Base-by-base conservation (phyloP, 2,888 invertebrate genomes). In the Trissolcus brochymenae region DNA sequence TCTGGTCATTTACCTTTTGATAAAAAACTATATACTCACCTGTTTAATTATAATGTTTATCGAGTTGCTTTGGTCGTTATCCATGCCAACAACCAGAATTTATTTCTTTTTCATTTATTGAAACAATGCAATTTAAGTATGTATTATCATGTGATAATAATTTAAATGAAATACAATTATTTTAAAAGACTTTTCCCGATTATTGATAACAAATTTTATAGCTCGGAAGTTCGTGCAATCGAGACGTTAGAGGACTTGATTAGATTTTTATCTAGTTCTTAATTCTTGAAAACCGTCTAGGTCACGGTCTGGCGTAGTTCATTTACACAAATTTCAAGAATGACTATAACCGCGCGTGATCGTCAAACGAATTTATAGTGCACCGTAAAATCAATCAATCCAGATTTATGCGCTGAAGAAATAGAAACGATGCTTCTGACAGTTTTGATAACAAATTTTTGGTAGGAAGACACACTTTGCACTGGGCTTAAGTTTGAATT, bases 401-500 rank as follows among this genome's bases (percentile, higher is more conserved):
- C 46, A 14, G 16, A 46, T 46, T 46, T 46, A 35, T 35, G 9
- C 16, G 7, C 7, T 4, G 16, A 14, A 46, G 46, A 6, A 16
- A 46, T 4, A 46, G 46, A 46, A 46, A 35, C 16, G n/a, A 46
- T 46, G 14, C 7, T 46, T 46, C 46, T n/a, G 16, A 16, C 46
- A 46, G 46, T 46, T 16, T 16, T 46, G 16, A 16, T 46, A 46
- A 46, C 46, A 46, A 46, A 16, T 16, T 35, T 35, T 35, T 16
- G 6, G 19, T 51, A 9, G 51, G 21, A 51, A 17, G 51, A 19
- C 17, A 82, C 82, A 82, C 82, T 83, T 81, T 80, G 79, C 81
- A 85, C 85, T 85, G 85, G 81, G 82, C 80, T 76, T 81, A 86
- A 85, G 81, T 86, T 87, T 84, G 84, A 86, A 86, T 86, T 82